These are phyloP conservation scores for Nephila pilipes DNA, from an alignment of 1,140 invertebrate genomes.

Conservation along the genomic window DNA sequence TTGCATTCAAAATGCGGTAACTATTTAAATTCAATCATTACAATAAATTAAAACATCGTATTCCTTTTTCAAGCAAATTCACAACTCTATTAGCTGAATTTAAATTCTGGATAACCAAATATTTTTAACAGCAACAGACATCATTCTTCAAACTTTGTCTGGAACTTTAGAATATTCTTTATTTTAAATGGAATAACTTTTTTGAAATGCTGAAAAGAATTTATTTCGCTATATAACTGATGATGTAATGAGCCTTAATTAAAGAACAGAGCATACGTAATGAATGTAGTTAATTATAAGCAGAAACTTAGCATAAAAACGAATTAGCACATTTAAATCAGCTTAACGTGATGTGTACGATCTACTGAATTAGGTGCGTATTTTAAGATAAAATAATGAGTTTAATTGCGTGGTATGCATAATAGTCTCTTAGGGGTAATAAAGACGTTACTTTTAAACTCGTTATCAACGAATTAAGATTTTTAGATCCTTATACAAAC, in stretches of 20 bases:
- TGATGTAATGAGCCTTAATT: slow-evolving; percentile 20
- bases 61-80: no score
- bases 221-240: not conserved
- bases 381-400: slow-evolving; percentile 37
- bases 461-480: not conserved
- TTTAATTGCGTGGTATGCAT: slow-evolving; percentile 17
- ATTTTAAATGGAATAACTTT: not conserved
- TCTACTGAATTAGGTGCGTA: not conserved
- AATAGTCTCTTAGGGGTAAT: not conserved
- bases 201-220: not conserved
- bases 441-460: not conserved
- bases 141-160: no score
- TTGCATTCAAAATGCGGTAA: no score
- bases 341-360: not conserved
- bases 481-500: not conserved
- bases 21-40: no score
- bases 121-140: no score
- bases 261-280: slow-evolving; percentile 24
- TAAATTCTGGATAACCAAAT: no score
- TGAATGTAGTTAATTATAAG: slow-evolving; percentile 45
- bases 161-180: not conserved
- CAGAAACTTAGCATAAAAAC: slow-evolving; percentile 36
- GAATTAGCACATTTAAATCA: slow-evolving; percentile 51
- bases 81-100: no score
- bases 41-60: no score